A percentile compares a stretch with the other conserved stretches of the same genome.
Evolutionary conservation across 1,140 invertebrate species (phyloP).

Genomic region (Tetramorium simillimum): DNA sequence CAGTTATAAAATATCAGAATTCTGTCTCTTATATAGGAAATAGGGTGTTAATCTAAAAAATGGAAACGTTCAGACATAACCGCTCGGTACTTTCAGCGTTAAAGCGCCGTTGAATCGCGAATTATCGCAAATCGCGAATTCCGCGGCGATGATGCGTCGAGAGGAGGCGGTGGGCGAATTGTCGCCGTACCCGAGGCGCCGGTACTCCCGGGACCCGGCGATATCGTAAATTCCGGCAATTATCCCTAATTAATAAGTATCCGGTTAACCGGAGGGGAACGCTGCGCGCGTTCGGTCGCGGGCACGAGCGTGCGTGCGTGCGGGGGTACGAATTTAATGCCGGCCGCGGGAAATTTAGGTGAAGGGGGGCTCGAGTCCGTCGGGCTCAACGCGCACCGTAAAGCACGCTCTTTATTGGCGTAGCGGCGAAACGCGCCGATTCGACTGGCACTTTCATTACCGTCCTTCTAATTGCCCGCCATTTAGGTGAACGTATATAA

Average conservation of each 20-base stretch:
- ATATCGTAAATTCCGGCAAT: slow-evolving; percentile 82
- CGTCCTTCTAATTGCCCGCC: slow-evolving; percentile 82
- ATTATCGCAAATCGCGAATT: slow-evolving; percentile 15
- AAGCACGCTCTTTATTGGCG: slow-evolving; percentile 79
- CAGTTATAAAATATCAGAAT: no score
- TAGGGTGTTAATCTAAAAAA: no score
- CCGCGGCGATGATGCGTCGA: not conserved
- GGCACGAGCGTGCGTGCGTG: slow-evolving; percentile 31
- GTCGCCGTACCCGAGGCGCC: not conserved
- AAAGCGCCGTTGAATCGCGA: not conserved
- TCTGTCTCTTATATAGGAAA: no score
- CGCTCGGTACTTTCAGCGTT: no score
- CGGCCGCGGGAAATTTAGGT: slow-evolving; percentile 80
- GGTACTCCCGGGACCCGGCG: slow-evolving; percentile 65
- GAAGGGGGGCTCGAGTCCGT: slow-evolving; percentile 69
- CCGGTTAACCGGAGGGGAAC: slow-evolving; percentile 68
- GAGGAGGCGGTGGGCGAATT: slow-evolving; percentile 12
- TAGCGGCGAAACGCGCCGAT: slow-evolving; percentile 77
- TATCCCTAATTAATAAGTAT: slow-evolving; percentile 82
- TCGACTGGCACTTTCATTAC: slow-evolving; percentile 83
- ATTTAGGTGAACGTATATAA: slow-evolving; percentile 79
- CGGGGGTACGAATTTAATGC: slow-evolving; percentile 76
- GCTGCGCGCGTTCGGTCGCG: not conserved
- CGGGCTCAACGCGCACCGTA: slow-evolving; percentile 70
- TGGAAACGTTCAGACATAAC: no score